Percentiles rank a stretch among this genome's conserved stretches.
Evolutionary conservation across 1,140 invertebrate species (phyloP).

Genomic region (Apis laboriosa): DNA sequence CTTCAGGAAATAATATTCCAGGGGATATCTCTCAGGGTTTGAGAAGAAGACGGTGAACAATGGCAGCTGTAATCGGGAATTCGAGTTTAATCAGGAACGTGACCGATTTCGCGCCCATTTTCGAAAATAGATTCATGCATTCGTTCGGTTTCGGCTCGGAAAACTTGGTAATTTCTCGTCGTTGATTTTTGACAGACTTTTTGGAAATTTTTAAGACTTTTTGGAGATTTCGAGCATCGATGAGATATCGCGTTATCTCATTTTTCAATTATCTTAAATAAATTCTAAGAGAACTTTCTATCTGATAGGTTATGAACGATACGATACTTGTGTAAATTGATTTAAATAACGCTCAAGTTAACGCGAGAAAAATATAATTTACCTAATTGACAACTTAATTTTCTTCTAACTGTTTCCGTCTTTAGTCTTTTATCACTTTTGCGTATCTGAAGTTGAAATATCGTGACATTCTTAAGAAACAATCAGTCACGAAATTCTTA

Average conservation of each 20-base stretch:
- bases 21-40: background rate
- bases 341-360: background rate
- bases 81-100: background rate
- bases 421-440: background rate
- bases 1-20: background rate
- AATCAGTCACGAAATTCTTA: background rate
- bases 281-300: background rate
- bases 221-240: background rate
- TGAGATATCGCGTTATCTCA: too few relatives aligned
- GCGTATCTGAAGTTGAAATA: background rate
- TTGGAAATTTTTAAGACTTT: background rate
- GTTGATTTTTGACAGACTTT: background rate
- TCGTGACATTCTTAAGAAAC: background rate
- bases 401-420: background rate
- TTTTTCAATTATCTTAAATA: too few relatives aligned
- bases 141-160: too few relatives aligned
- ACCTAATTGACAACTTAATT: background rate
- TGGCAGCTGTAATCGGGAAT: background rate
- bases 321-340: fast-evolving
- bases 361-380: background rate
- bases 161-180: too few relatives aligned
- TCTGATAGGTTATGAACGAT: too few relatives aligned
- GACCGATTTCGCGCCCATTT: background rate
- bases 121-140: background rate
- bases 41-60: background rate